phyloP scores from a whole-genome alignment of 2,888 invertebrate genomes.

The Stenchaetothrips biformis region DNA sequence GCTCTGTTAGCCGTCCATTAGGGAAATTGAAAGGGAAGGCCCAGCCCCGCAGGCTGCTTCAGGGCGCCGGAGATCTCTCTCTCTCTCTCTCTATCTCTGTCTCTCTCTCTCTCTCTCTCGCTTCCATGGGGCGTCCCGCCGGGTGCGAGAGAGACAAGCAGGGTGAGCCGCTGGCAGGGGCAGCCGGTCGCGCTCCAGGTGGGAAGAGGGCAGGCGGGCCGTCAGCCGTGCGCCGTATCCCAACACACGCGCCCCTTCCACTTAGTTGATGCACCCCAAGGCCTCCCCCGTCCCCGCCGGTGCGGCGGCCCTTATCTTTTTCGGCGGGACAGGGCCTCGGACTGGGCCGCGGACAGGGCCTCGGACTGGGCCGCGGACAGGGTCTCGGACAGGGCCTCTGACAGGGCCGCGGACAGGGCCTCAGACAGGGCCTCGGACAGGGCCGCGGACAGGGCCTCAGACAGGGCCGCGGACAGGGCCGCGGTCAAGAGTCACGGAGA shows the following conservation, averaged over 20 bases:
- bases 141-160: too few relatives aligned
- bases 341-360: too few relatives aligned
- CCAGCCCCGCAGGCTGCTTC: too few relatives aligned
- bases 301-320: neutral
- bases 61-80: too few relatives aligned
- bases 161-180: neutral
- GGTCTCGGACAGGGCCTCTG: too few relatives aligned
- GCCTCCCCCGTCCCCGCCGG: neutral
- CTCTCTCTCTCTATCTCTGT: too few relatives aligned
- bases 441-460: too few relatives aligned
- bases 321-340: neutral
- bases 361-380: too few relatives aligned
- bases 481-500: neutral
- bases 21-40: neutral
- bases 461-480: neutral
- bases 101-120: too few relatives aligned
- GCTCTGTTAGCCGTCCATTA: slow-evolving; percentile 16
- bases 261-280: neutral
- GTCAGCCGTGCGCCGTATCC: neutral
- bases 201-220: neutral
- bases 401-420: too few relatives aligned
- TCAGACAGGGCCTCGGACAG: too few relatives aligned
- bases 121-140: too few relatives aligned
- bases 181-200: neutral
- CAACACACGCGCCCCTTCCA: neutral